A percentile compares a stretch with the other conserved stretches of the same genome.
Evolutionary conservation across 2,888 invertebrate genomes (phyloP).

Genomic region (Agrilus cyanescens): DNA sequence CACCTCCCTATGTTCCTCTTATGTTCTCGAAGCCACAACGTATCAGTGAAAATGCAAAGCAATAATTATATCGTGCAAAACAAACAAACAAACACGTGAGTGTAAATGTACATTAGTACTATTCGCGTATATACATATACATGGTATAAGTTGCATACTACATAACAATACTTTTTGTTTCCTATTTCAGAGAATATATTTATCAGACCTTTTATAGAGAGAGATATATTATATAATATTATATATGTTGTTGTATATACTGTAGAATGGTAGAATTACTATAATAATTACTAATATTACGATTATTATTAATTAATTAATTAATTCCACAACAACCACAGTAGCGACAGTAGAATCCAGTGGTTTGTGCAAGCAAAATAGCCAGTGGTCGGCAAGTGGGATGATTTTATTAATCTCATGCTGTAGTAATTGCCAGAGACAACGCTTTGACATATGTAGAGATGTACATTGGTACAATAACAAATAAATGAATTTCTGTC

Average conservation of each 20-base stretch:
- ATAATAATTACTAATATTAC: constrained; percentile 9
- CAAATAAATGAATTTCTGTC: too few relatives aligned
- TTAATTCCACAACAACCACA: background rate
- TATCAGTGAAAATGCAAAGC: constrained; percentile 34
- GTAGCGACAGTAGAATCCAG: constrained; percentile 9
- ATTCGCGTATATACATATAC: too few relatives aligned
- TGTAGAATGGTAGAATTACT: constrained; percentile 23
- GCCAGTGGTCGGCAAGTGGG: constrained; percentile 17
- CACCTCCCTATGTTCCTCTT: constrained; percentile 28
- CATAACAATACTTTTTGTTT: constrained; percentile 48
- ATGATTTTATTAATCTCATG: too few relatives aligned
- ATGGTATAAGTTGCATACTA: constrained; percentile 11
- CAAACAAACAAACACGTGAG: too few relatives aligned
- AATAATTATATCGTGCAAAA: constrained; percentile 25
- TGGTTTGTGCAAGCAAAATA: constrained; percentile 12
- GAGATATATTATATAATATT: constrained; percentile 40
- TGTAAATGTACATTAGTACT: too few relatives aligned
- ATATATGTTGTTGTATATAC: constrained; percentile 30
- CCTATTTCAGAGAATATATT: constrained; percentile 50
- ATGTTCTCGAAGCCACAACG: constrained; percentile 23
- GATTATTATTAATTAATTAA: too few relatives aligned
- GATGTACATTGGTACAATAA: too few relatives aligned
- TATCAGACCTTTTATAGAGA: constrained; percentile 42
- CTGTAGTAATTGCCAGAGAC: too few relatives aligned
- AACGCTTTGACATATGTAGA: too few relatives aligned